phyloP scores from a whole-genome alignment of 2,797 vertebrate genomes.

The Odontamblyopus rebecca region DNA sequence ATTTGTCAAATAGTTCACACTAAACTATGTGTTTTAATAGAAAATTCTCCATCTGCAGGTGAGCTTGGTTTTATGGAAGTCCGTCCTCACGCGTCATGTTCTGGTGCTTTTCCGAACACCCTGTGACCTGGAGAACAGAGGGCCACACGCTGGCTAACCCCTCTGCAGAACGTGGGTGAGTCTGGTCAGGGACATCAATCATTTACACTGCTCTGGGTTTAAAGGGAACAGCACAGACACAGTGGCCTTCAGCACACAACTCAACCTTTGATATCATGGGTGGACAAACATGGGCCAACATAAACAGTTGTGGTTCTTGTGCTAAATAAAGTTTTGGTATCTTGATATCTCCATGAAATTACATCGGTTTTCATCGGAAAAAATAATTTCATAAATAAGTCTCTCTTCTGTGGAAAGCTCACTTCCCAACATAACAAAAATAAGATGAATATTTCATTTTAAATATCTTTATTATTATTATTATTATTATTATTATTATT shows the following conservation, averaged over 20 bases:
- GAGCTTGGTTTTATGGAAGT: neutral
- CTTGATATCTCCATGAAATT: neutral
- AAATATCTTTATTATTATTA: neutral
- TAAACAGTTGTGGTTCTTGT: neutral
- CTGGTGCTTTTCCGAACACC: constrained; percentile 6
- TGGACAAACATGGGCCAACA: neutral
- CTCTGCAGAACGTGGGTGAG: neutral
- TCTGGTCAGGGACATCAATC: constrained; percentile 33
- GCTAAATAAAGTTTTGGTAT: neutral
- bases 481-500: neutral
- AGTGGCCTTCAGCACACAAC: constrained; percentile 19
- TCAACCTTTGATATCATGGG: constrained; percentile 1
- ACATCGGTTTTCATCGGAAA: neutral
- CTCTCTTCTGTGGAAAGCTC: too few species aligned
- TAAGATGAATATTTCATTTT: neutral
- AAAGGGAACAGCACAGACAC: constrained; percentile 16
- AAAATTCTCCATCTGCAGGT: neutral
- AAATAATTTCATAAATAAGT: too few species aligned
- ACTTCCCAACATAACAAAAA: neutral
- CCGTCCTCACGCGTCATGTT: neutral
- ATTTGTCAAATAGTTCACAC: neutral
- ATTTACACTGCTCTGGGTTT: constrained; percentile 36
- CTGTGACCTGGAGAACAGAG: constrained; percentile 20
- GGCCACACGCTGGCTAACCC: constrained; percentile 19
- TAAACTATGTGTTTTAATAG: neutral